These are phyloP conservation scores for Varanus salvator DNA, from an alignment of 2,113 vertebrate genomes.

Conservation along the genomic window DNA sequence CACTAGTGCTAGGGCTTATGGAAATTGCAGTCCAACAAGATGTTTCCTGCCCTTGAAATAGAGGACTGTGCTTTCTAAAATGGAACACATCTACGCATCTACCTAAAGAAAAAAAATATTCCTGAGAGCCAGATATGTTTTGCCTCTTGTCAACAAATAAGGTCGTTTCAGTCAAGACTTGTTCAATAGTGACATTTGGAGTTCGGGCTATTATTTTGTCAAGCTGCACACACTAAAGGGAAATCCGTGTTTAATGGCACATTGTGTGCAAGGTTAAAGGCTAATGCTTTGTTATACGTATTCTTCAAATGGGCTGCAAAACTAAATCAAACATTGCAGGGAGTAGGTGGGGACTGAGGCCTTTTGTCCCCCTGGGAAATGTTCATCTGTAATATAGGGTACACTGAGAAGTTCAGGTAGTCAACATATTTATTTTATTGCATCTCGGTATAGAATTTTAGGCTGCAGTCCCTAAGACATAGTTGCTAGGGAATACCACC, in stretches of 20 bases:
- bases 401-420: not conserved
- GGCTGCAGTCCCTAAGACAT: not conserved
- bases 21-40: too few species aligned
- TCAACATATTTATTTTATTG: not conserved
- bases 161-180: accelerated
- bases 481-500: not conserved
- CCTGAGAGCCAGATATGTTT: not conserved
- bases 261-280: not conserved
- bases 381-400: not conserved
- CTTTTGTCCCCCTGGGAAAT: not conserved
- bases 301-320: not conserved
- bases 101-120: not conserved
- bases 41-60: too few species aligned
- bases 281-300: not conserved
- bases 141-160: not conserved
- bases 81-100: too few species aligned
- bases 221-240: not conserved
- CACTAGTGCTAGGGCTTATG: too few species aligned
- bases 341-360: not conserved
- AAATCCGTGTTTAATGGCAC: not conserved
- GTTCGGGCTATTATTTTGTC: not conserved
- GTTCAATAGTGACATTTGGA: not conserved
- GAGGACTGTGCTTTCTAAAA: not conserved
- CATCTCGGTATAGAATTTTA: not conserved
- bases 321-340: not conserved